Percentiles rank a stretch among this genome's conserved stretches.
phyloP scores from a whole-genome alignment of 2,113 vertebrate genomes.

The Ciconia stormi region DNA sequence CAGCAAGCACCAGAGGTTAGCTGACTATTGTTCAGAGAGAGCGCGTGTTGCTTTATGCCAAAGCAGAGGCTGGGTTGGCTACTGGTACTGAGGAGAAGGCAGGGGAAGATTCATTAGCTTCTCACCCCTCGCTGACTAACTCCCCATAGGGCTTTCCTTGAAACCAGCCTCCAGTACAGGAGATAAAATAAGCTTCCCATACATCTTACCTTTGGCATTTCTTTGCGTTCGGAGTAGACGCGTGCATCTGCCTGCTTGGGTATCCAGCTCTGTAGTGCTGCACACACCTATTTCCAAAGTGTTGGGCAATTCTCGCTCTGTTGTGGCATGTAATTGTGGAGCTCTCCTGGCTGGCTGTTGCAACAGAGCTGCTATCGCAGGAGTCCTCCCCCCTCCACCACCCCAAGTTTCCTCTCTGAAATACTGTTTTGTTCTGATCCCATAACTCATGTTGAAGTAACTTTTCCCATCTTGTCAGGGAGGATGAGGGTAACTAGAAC shows the following conservation, averaged over 20 bases:
- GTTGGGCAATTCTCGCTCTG: slow-evolving; percentile 40
- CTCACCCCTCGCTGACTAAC: slow-evolving; percentile 12
- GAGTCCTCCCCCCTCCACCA: not conserved
- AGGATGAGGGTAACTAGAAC: not conserved
- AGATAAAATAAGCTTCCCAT: not conserved
- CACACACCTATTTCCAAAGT: slow-evolving; percentile 30
- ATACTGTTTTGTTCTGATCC: not conserved
- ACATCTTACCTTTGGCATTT: not conserved
- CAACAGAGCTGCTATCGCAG: slow-evolving; percentile 49
- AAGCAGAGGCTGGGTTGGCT: not conserved
- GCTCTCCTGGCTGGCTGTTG: slow-evolving; percentile 17
- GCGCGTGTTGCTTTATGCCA: not conserved
- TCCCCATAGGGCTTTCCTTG: slow-evolving; percentile 48
- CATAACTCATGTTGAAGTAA: not conserved
- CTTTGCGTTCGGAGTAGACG: not conserved
- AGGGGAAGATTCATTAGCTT: not conserved
- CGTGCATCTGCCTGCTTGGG: not conserved
- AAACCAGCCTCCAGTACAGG: not conserved
- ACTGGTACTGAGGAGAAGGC: not conserved
- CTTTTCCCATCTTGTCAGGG: not conserved
- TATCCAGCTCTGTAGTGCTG: not conserved
- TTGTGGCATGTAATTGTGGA: slow-evolving; percentile 21
- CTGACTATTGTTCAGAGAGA: slow-evolving; percentile 3
- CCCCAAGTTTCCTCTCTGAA: not conserved
- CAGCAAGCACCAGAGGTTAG: not conserved